Percentiles rank a stretch among this genome's conserved stretches.
Evolutionary conservation across 2,797 vertebrate genomes (phyloP).

Genomic region (Nasua narica): DNA sequence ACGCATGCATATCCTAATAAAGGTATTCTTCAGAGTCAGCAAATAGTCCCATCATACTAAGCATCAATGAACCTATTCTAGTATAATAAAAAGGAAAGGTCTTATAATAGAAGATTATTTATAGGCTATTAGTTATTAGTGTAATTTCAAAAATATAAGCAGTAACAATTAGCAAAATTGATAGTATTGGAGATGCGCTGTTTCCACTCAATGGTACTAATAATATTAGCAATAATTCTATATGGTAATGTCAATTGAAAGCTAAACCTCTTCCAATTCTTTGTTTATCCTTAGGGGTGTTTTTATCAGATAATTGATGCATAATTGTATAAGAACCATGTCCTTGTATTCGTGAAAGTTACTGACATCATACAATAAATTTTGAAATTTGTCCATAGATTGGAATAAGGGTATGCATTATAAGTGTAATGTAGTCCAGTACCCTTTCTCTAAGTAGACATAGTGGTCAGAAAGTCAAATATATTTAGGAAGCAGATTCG

Average conservation of each 20-base stretch:
- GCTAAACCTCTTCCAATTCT: constrained; percentile 17
- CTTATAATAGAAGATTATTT: constrained; percentile 72
- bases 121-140: constrained; percentile 73
- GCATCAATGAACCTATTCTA: constrained; percentile 67
- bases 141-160: constrained; percentile 61
- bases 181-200: not conserved
- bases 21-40: constrained; percentile 56
- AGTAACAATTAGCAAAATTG: constrained; percentile 59
- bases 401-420: not conserved
- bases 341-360: constrained; percentile 7
- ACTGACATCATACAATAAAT: not conserved
- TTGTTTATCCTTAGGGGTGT: constrained; percentile 8
- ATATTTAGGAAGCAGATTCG: not conserved
- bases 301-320: not conserved
- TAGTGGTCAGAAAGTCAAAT: not conserved
- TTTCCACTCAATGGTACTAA: not conserved
- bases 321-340: not conserved
- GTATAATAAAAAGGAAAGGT: constrained; percentile 60
- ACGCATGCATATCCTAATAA: constrained; percentile 53
- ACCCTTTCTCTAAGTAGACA: not conserved
- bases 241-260: not conserved
- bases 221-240: constrained; percentile 28
- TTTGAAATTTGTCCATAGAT: not conserved
- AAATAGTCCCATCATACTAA: constrained; percentile 54
- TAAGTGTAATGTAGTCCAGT: not conserved